Base-by-base conservation (phyloP, 1,140 invertebrate species). In the Zaprionus vittiger region DNA sequence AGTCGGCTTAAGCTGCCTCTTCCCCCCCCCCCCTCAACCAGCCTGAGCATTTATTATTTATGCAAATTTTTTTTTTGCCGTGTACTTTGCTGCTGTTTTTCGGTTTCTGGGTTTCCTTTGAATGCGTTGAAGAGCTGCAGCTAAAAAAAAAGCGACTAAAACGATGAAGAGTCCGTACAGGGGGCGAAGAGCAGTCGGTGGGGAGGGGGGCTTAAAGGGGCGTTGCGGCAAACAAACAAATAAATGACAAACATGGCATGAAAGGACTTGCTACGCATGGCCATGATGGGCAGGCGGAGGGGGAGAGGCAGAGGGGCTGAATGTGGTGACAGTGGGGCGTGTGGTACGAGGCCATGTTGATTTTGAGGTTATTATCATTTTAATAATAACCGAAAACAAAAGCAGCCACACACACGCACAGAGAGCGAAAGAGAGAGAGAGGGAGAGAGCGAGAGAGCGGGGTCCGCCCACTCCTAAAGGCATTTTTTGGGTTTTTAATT, bases 281-380 rank as follows among this genome's bases (percentile, higher is more conserved):
- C 69, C 77, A 64, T 65, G 63, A 63, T 11, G 41, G 67, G 44
- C 26, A 52, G 24, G 9, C 12, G 0, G 11, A 7, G 24, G 20
- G 24, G 26, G 31, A 4, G 15, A 2, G 26, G 6, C 26, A 6
- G 28, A 31, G 12, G 28, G 37, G 14, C 2, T 9, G 6, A 41
- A 37, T 3, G 26, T 15, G 17, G 34, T 55, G 38, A 44, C 26
- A 12, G 37, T 47, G 54, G 34, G 34, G 24, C 22, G 20, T 37
- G 52, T 47, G 66, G 31, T 70, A 71, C 73, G 73, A 71, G 65
- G 47, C 77, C 77, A 81, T 86, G 83, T 77, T 79, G 76, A 72
- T 86, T 86, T 78, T 87, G 81, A 67, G 83, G 83, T 74, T 86
- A 86, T 86, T 87, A 87, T 86, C 77, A 87, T 86, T 86, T 86